These are phyloP conservation scores for Harpagifer antarcticus DNA, from an alignment of 2,797 vertebrate species.

Conservation along the genomic window DNA sequence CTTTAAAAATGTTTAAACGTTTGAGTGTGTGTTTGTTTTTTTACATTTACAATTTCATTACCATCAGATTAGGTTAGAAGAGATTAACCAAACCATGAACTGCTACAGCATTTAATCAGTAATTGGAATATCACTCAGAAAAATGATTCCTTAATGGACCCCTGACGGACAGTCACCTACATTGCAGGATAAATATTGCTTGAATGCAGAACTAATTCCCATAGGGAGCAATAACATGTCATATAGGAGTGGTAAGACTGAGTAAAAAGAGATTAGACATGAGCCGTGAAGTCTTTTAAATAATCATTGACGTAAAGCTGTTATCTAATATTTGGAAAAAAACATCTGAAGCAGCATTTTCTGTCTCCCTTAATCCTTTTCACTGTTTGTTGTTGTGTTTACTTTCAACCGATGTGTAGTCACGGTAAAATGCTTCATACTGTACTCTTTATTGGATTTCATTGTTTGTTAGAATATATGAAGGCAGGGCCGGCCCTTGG, in stretches of 20 bases:
- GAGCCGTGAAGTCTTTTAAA: neutral
- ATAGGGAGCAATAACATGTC: neutral
- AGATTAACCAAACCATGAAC: neutral
- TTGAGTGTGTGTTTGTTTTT: neutral
- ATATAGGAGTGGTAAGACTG: neutral
- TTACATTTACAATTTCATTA: neutral
- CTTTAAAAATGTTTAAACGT: neutral
- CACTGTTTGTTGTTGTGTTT: neutral
- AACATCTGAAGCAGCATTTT: neutral
- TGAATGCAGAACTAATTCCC: conserved; percentile 2
- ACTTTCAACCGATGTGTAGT: no score
- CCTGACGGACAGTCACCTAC: neutral
- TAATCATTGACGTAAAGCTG: neutral
- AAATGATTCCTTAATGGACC: neutral
- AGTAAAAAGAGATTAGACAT: neutral
- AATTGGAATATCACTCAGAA: neutral
- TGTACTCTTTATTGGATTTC: no score
- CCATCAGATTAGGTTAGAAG: neutral
- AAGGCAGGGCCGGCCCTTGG: no score
- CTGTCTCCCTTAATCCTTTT: neutral
- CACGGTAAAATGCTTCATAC: no score
- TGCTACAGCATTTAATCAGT: neutral
- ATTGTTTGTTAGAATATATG: no score
- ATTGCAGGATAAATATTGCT: neutral
- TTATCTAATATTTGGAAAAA: neutral